Conservation (phyloP, 2,888 invertebrate genomes). For the Hirtodrosophila cameraria region DNA sequence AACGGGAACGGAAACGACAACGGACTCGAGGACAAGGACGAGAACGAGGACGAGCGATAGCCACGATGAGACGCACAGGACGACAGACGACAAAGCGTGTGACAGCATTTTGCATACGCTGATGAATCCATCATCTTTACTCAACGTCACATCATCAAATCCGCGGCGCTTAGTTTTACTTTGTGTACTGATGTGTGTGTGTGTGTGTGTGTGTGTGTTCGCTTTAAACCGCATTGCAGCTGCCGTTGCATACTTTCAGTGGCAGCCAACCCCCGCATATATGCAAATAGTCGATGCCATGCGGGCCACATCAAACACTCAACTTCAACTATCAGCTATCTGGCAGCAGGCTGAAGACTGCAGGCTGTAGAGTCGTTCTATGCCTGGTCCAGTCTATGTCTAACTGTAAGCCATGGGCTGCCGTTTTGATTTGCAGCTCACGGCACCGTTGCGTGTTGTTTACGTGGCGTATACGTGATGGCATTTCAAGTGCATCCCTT, state of each 20-base stretch:
- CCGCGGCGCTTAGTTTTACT: conserved; percentile 75
- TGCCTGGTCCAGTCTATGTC: conserved; percentile 16
- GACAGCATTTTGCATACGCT: conserved; percentile 81
- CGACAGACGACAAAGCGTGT: conserved; percentile 72
- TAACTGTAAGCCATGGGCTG: conserved; percentile 27
- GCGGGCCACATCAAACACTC: conserved; percentile 64
- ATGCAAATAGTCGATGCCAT: conserved; percentile 51
- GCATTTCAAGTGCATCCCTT: conserved; percentile 73
- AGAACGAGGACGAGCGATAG: conserved; percentile 15
- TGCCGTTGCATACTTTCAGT: conserved; percentile 37
- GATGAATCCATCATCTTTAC: conserved; percentile 82
- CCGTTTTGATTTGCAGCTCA: conserved; percentile 41
- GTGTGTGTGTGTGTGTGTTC: not conserved
- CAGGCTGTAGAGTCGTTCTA: not conserved
- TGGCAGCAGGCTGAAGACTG: not conserved
- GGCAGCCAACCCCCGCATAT: conserved; percentile 45
- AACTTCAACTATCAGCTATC: conserved; percentile 6
- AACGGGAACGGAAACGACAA: not conserved
- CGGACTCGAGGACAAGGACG: conserved; percentile 31
- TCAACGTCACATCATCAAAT: conserved; percentile 82
- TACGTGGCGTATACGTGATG: conserved; percentile 69
- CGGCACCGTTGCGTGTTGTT: conserved; percentile 48
- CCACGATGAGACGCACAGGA: conserved; percentile 25
- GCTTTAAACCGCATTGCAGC: conserved; percentile 49
- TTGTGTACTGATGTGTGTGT: conserved; percentile 23